Evolutionary conservation across 2,888 invertebrate species (phyloP).

Genomic region (Drosophila ochracea): DNA sequence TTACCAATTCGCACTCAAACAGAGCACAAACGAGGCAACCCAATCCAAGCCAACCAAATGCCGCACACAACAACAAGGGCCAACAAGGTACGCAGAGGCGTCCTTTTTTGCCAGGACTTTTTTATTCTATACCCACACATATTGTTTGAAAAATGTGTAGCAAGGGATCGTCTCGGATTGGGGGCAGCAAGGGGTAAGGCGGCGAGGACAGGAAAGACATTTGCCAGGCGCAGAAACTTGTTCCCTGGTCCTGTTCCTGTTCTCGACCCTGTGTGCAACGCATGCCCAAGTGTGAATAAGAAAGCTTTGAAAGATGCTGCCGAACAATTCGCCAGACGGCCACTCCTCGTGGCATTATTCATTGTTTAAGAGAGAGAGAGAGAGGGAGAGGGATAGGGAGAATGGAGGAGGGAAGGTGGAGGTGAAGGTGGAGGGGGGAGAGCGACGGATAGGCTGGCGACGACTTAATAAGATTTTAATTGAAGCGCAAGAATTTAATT

Average conservation of each 20-base stretch:
- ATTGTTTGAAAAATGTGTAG: slow-evolving; percentile 50
- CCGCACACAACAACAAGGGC: slow-evolving; percentile 48
- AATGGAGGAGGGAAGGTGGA: rapidly evolving
- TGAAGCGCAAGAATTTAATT: slow-evolving; percentile 83
- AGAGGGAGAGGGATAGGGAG: no score
- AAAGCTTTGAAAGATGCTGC: slow-evolving; percentile 59
- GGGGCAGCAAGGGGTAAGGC: neutral
- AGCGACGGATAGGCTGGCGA: slow-evolving; percentile 43
- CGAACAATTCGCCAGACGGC: slow-evolving; percentile 2
- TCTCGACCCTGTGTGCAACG: slow-evolving; percentile 16
- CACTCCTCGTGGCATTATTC: slow-evolving; percentile 32
- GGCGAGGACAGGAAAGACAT: slow-evolving; percentile 40
- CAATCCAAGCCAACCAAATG: slow-evolving; percentile 47
- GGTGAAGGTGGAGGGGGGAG: neutral
- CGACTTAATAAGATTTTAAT: slow-evolving; percentile 82
- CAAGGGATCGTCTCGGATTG: neutral
- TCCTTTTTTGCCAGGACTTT: slow-evolving; percentile 38
- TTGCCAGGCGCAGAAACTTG: slow-evolving; percentile 42
- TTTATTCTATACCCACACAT: slow-evolving; percentile 20
- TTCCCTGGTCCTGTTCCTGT: neutral
- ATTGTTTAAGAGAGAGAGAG: slow-evolving; percentile 18
- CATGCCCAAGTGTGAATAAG: slow-evolving; percentile 69
- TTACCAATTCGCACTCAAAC: slow-evolving; percentile 26
- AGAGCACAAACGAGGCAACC: slow-evolving; percentile 15
- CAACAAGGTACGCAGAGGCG: slow-evolving; percentile 26